Base-by-base conservation (phyloP, 2,113 vertebrate species). In the Hepsetus odoe region DNA sequence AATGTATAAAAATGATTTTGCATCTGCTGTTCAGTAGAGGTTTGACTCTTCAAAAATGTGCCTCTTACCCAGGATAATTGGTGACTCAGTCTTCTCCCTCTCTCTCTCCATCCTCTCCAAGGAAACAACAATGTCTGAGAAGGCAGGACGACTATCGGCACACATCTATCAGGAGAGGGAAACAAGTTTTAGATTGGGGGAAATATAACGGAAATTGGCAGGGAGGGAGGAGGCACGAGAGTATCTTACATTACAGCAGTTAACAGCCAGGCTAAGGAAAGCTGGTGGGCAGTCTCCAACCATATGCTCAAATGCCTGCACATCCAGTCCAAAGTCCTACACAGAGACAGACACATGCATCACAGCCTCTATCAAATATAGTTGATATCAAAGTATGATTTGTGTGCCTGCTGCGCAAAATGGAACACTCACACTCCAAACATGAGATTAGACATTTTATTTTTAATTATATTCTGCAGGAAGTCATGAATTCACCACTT, bases 321-420 rank as follows among this genome's bases (percentile, higher is more conserved):
- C 73, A 0, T 99, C 96, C 85, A 99, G 90, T 12, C 97, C 97
- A 81, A 98, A 99, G 87, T 98, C 93, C 97, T 98, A 79, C 0
- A 26, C 1, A 75, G 58, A 69, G 24, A 68, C 4, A 70, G 46
- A 65, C 16, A 53, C 1, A 61, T 51, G 32, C 20, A n/a, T n/a
- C 28, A 38, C 33, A 38, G 32, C 14, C 3, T 20, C 16, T 24
- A 55, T 55, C 4, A 2, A 26, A 28, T 24, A 30, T 5, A 32
- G 8, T 7, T 64, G 13, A 11, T 24, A 16, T 7, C 28, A 30
- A 7, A 73, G 38, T 30, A 14, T 13, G 58, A 75, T 33, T 11
- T 51, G 18, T 9, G 46, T 49, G 28, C 26, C 20, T 53, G 44
- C 13, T 51, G 13, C 53, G 44, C 2, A n/a, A 64, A 32, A 16